phyloP scores from a whole-genome alignment of 1,140 invertebrate species.

The Sminthurides bifidus region DNA sequence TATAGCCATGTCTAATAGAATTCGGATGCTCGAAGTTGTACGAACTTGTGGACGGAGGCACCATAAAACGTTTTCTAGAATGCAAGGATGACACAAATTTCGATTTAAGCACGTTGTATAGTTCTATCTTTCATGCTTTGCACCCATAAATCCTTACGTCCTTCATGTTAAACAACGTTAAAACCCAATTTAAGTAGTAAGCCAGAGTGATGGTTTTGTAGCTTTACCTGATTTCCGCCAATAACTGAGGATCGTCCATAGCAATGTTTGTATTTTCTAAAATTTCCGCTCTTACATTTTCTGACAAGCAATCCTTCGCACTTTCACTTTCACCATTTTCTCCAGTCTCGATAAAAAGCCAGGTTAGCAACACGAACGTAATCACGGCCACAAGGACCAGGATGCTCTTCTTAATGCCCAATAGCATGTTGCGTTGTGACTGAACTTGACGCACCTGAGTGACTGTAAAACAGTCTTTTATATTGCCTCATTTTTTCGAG shows the following conservation, averaged over 20 bases:
- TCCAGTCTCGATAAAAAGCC: no score
- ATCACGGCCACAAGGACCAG: no score
- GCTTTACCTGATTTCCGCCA: neutral
- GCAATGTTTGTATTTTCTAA: neutral
- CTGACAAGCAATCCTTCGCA: no score
- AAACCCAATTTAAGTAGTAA: neutral
- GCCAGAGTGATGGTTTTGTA: neutral
- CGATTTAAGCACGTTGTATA: neutral
- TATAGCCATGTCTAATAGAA: neutral
- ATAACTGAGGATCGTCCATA: neutral
- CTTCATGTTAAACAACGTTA: neutral
- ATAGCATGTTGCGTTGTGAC: no score
- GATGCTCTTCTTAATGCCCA: no score
- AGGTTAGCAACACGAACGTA: no score
- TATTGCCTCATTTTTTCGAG: no score
- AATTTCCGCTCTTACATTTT: no score
- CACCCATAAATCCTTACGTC: neutral
- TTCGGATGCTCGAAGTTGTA: neutral
- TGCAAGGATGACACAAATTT: neutral
- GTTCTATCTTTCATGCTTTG: neutral
- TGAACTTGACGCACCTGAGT: no score
- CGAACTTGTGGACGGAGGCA: neutral
- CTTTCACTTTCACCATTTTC: no score
- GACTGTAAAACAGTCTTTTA: no score
- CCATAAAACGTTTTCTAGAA: neutral